Evolutionary conservation across 2,113 vertebrate species (phyloP).

Genomic region (Cervus canadensis): DNA sequence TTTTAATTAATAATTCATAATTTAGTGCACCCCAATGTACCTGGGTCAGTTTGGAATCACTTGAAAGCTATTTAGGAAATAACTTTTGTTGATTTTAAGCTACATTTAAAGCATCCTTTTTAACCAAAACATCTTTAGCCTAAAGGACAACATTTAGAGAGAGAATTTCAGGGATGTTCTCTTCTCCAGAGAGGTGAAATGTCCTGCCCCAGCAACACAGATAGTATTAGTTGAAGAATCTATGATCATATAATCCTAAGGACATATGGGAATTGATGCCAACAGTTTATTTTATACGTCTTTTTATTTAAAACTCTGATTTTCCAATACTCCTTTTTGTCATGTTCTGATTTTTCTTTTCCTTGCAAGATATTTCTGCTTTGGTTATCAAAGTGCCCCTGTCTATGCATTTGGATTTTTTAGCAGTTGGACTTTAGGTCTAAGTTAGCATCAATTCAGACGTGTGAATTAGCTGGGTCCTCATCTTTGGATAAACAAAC

Average conservation of each 20-base stretch:
- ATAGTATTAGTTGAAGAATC: not conserved
- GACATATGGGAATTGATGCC: not conserved
- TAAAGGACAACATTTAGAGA: not conserved
- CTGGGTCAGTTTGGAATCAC: not conserved
- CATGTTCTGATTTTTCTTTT: not conserved
- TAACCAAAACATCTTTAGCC: not conserved
- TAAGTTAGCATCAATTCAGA: not conserved
- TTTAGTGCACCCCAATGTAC: not conserved
- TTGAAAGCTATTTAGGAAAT: not conserved
- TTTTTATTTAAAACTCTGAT: constrained; percentile 28
- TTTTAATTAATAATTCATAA: not conserved
- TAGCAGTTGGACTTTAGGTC: not conserved
- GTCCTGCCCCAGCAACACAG: not conserved
- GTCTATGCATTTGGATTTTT: not conserved
- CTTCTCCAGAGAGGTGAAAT: not conserved
- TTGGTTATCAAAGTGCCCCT: not conserved
- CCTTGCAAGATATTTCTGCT: not conserved
- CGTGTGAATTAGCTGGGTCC: not conserved
- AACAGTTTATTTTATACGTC: not conserved
- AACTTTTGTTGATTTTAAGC: not conserved
- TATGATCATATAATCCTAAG: not conserved
- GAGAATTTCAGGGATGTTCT: not conserved
- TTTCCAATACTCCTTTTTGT: not conserved
- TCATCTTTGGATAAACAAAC: not conserved
- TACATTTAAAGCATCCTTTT: not conserved